Conservation (phyloP, 2,888 invertebrate species). For the Eremobia ochroleuca region DNA sequence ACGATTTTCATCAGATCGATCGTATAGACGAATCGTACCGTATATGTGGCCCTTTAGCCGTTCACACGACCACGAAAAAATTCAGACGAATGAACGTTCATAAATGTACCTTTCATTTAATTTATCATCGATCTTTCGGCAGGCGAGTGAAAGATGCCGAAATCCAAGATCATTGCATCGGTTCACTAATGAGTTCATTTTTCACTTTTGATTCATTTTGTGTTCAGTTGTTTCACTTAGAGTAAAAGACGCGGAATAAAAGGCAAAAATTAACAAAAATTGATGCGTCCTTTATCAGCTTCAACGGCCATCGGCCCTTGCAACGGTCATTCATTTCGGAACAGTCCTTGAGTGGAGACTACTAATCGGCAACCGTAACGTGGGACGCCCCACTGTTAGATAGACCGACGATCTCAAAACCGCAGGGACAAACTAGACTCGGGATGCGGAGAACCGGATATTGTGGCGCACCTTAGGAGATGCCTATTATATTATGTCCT, state of each 20-base stretch:
- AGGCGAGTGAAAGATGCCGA: not conserved
- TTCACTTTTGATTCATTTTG: not conserved
- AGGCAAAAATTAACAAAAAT: not conserved
- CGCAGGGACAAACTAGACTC: not conserved
- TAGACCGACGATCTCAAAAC: constrained; percentile 24
- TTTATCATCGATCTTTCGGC: not conserved
- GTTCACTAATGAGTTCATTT: not conserved
- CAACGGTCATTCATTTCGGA: not conserved
- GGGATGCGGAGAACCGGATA: constrained; percentile 9
- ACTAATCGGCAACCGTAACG: not conserved
- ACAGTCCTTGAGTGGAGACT: constrained; percentile 14
- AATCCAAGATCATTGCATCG: not conserved
- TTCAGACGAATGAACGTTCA: not conserved
- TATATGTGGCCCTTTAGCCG: too few species aligned
- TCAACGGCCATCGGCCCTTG: not conserved
- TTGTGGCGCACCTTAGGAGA: not conserved
- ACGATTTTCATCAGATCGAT: too few species aligned
- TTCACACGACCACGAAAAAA: not conserved
- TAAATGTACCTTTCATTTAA: not conserved
- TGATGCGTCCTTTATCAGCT: not conserved
- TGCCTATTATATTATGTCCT: too few species aligned
- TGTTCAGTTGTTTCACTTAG: not conserved
- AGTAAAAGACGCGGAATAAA: not conserved
- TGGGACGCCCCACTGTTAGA: not conserved
- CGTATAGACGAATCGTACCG: too few species aligned